These are phyloP conservation scores for Sialia sialis DNA, from an alignment of 2,113 vertebrate genomes.

Conservation along the genomic window DNA sequence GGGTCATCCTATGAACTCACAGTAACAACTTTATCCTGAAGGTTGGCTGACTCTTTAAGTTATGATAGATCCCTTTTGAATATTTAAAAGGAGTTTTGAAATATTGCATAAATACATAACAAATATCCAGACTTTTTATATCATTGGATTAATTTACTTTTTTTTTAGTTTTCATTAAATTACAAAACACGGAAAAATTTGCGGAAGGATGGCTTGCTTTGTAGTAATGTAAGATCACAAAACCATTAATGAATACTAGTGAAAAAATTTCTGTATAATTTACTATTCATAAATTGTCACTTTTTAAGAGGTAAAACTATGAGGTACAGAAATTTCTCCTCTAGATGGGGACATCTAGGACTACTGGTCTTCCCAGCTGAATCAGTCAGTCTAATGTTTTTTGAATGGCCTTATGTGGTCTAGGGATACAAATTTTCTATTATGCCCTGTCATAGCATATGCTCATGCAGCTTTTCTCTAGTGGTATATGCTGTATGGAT, in stretches of 20 bases:
- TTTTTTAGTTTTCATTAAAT: background rate
- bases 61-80: rapidly evolving
- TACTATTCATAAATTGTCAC: background rate
- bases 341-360: background rate
- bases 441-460: background rate
- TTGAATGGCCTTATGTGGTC: background rate
- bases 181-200: background rate
- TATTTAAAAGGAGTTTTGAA: background rate
- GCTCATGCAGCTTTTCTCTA: background rate
- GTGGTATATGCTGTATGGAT: background rate
- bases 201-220: background rate
- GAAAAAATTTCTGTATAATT: background rate
- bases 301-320: background rate
- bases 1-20: rapidly evolving
- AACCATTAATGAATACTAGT: background rate
- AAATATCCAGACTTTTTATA: background rate
- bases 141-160: background rate
- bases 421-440: background rate
- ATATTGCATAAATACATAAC: background rate
- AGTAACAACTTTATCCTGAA: background rate
- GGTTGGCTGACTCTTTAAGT: background rate
- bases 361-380: background rate
- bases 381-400: background rate
- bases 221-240: background rate
- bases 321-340: background rate